These are phyloP conservation scores for Mylabris phalerata DNA, from an alignment of 1,140 invertebrate species.

Conservation along the genomic window DNA sequence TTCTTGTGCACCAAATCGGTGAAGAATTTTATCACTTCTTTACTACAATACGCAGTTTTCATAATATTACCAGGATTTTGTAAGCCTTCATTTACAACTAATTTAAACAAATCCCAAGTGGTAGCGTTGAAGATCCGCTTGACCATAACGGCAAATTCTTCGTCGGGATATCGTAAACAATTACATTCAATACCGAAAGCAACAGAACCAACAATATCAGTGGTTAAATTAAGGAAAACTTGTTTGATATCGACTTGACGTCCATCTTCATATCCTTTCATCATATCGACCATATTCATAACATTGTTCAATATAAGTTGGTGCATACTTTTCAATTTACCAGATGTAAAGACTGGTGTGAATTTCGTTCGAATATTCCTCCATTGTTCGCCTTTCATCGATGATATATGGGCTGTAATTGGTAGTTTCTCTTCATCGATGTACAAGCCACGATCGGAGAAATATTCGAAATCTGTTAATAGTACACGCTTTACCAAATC, in stretches of 20 bases:
- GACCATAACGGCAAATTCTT: conserved; percentile 35
- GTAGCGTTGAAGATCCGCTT: conserved; percentile 6
- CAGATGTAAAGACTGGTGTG: conserved; percentile 46
- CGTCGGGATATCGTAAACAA: conserved; percentile 38
- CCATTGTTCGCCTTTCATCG: conserved; percentile 43
- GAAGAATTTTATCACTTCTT: conserved; percentile 42
- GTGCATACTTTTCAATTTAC: conserved; percentile 46
- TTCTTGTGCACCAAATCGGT: conserved; percentile 41
- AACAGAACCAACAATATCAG: conserved; percentile 24
- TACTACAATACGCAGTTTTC: conserved; percentile 13
- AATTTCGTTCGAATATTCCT: conserved; percentile 43
- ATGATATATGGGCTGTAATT: conserved; percentile 45
- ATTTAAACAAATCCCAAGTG: conserved; percentile 15
- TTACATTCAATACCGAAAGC: conserved; percentile 47
- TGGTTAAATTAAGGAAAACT: conserved; percentile 5
- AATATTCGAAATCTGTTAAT: conserved; percentile 46
- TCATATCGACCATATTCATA: not conserved
- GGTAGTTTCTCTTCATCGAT: conserved; percentile 42
- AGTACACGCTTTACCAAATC: conserved; percentile 45
- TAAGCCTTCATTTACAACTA: conserved; percentile 27
- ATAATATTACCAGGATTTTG: conserved; percentile 10
- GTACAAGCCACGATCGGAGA: conserved; percentile 43
- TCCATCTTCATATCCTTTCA: not conserved
- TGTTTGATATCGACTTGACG: conserved; percentile 8
- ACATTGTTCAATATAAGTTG: conserved; percentile 14